phyloP scores from a whole-genome alignment of 1,140 invertebrate species.

The Panulirus ornatus region DNA sequence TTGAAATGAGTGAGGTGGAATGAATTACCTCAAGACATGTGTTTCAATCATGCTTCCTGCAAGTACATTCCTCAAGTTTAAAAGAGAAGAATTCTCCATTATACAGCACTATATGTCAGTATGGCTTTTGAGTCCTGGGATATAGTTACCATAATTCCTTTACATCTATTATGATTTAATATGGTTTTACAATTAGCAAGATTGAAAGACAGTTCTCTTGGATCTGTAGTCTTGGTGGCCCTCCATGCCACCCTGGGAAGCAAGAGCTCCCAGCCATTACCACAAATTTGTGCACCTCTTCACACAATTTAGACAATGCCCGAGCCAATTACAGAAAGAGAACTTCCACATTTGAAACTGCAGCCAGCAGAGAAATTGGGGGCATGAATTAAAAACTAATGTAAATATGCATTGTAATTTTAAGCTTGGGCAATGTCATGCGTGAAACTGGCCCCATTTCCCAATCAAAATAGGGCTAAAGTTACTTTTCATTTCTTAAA shows the following conservation, averaged over 20 bases:
- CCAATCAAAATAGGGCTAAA: slow-evolving; percentile 15
- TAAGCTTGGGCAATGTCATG: background rate
- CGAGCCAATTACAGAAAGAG: slow-evolving; percentile 17
- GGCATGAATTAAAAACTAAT: background rate
- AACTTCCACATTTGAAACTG: slow-evolving; percentile 34
- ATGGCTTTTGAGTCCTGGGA: background rate
- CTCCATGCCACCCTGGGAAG: background rate
- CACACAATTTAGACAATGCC: slow-evolving; percentile 49
- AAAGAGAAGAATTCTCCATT: background rate
- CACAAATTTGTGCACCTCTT: slow-evolving; percentile 61
- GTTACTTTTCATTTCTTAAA: background rate
- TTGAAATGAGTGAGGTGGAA: slow-evolving; percentile 65
- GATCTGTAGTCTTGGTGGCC: background rate
- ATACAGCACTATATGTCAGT: background rate
- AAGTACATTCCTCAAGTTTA: background rate
- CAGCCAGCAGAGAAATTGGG: slow-evolving; percentile 12
- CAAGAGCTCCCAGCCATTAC: slow-evolving; percentile 12
- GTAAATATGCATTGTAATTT: slow-evolving; percentile 13
- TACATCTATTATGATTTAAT: background rate
- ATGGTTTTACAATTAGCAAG: slow-evolving; percentile 10
- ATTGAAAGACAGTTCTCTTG: slow-evolving; percentile 8
- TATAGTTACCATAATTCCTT: background rate
- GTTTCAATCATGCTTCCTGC: slow-evolving; percentile 53
- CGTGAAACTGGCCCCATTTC: slow-evolving; percentile 14
- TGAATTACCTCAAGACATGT: slow-evolving; percentile 45